Evolutionary conservation across 2,797 vertebrate genomes (phyloP), one percentile per base, ranked within the genome.

Genomic region (Sylvilagus floridanus): DNA sequence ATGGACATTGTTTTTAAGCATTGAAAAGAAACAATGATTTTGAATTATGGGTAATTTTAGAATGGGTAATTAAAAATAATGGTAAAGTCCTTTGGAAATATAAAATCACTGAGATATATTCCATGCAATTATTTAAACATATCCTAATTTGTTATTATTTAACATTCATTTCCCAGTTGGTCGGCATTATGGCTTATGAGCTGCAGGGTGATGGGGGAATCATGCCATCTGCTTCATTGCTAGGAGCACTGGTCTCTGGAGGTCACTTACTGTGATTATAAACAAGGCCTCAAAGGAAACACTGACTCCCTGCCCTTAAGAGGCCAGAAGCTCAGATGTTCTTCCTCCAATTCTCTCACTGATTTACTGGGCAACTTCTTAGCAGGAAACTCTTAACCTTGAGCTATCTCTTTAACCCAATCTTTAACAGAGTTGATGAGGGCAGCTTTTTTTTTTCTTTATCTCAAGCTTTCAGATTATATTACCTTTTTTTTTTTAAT

Each of bases 201-300:
- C 83, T 93, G 9, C 21, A 57, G 62, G 88, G 88, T n/a, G 72
- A 88, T 13, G 4, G 75, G 57, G n/a, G 35, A 72, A 76, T 76
- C 60, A 52, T 37, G 76, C 95, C 97, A 93, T 97, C 96, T 95
- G 94, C 81, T 96, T 63, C 81, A 66, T 1, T 50, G 82, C 78
- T 60, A 37, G 72, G 68, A 78, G 84, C 63, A 0, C 54, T 86
- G 50, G 62, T 94, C 93, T 94, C 96, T 82, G 52, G 75, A 96
- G 93, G 95, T 95, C 91, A 81, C 62, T 81, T 62, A 72, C 35
- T 62, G 30, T 81, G 94, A 91, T 92, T 90, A 93, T 32, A 81
- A 94, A 88, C 42, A 81, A 5, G 57, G 73, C 63, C 90, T 84
- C 76, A 69, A 88, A 90, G 77, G 57, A 90, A 93, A 93, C 71